Evolutionary conservation across 2,888 invertebrate species (phyloP), one percentile per base, ranked within the genome.

Genomic region (Ochropleura leucogaster): DNA sequence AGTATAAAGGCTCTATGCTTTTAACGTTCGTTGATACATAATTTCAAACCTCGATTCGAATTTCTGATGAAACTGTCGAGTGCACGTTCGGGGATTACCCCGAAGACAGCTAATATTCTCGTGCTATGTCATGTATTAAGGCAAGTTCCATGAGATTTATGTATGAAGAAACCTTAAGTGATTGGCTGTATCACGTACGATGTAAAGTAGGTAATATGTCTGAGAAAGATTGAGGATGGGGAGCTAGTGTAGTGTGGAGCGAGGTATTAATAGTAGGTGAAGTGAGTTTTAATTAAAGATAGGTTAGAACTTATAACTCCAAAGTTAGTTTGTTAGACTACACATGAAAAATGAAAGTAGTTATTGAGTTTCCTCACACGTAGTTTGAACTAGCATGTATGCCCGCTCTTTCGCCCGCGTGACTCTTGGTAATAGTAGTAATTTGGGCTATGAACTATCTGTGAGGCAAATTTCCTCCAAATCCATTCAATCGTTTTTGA

Each of bases 81-180:
- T 80, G 68, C 85, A 86, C 84, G 82, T 83, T 83, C 66, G 74
- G 86, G 89, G 88, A 90, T 90, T 90, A 89, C 78, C 30, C 62
- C 68, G 76, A 84, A 85, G 90, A 89, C 87, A 86, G 86, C 82
- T 87, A 89, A 90, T 90, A 89, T 87, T 87, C 63, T 64, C 60
- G 18, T 49, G 62, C 83, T 84, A 75, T 77, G 84, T 84, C 83
- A 64, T 71, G 78, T 77, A 73, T 79, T 79, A 76, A 77, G 76
- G 80, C 78, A 84, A 79, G 77, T 80, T 80, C 75, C 40, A 42
- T 40, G 65, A 84, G 87, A 90, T 89, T 88, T 87, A 88, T 89
- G 80, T 72, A 57, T 70, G 86, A 84, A 81, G 86, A 82, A 86
- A 76, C 74, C 74, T 74, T 85, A 83, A 87, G 86, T 89, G 85